A percentile compares a stretch with the other conserved stretches of the same genome.
Evolutionary conservation across 2,888 invertebrate genomes (phyloP).

Genomic region (Caenorhabditis sp.): DNA sequence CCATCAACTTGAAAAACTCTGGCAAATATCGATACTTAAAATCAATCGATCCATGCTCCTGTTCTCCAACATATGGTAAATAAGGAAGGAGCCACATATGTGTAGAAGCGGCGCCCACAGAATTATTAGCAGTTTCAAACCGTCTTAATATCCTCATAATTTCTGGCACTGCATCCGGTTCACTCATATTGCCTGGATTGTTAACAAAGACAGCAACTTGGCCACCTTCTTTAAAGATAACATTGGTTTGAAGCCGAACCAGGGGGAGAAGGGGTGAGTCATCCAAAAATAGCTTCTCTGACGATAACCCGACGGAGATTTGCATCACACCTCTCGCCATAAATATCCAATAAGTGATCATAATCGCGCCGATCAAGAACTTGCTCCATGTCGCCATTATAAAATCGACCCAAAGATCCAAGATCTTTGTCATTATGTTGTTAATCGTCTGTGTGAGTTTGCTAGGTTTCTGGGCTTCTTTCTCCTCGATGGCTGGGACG

Average conservation of each 20-base stretch:
- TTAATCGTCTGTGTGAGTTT: slow-evolving; percentile 22
- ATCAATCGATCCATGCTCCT: slow-evolving; percentile 68
- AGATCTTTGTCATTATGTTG: slow-evolving; percentile 20
- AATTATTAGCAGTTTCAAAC: slow-evolving; percentile 65
- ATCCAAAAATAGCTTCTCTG: slow-evolving; percentile 70
- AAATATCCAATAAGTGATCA: slow-evolving; percentile 63
- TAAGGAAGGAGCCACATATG: slow-evolving; percentile 70
- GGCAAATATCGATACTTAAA: slow-evolving; percentile 70
- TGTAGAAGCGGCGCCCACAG: slow-evolving; percentile 65
- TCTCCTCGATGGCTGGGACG: slow-evolving; percentile 24
- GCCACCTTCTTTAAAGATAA: slow-evolving; percentile 70
- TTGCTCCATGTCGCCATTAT: slow-evolving; percentile 62
- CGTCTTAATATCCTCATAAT: slow-evolving; percentile 60
- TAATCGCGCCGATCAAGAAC: slow-evolving; percentile 45
- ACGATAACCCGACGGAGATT: slow-evolving; percentile 66
- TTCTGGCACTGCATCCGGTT: slow-evolving; percentile 62
- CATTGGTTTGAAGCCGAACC: slow-evolving; percentile 69
- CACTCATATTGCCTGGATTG: slow-evolving; percentile 64
- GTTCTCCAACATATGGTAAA: slow-evolving; percentile 68
- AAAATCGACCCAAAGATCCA: slow-evolving; percentile 67
- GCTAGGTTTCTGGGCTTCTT: slow-evolving; percentile 11
- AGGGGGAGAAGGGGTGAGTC: slow-evolving; percentile 70
- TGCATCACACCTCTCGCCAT: slow-evolving; percentile 66
- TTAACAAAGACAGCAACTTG: slow-evolving; percentile 70
- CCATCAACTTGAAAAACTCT: slow-evolving; percentile 66